Evolutionary conservation across 1,140 invertebrate genomes (phyloP), one percentile per base, ranked within the genome.

Genomic region (Ruditapes philippinarum): DNA sequence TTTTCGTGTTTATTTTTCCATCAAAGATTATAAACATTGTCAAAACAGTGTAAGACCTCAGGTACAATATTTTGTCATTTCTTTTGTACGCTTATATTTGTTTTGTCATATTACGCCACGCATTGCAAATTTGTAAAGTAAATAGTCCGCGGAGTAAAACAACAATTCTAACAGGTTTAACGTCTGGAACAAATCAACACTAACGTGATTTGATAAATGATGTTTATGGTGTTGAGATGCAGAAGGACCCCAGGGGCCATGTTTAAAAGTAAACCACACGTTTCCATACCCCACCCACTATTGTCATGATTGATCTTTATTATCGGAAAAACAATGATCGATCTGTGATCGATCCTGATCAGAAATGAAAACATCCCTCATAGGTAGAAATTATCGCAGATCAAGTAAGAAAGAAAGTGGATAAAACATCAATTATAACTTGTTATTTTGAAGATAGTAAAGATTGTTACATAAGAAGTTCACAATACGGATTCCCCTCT

Each of bases 181-280:
- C 11, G 62, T 51, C 65, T 45, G 81, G 25, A 51, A 49, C 22
- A 51, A 51, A 42, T 73, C 60, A 36, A 60, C 51, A 22, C 25
- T 38, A 33, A 60, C 31, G n/a, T 73, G n/a, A 49, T n/a, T 19
- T 84, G 81, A 84, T 84, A 22, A 84, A 84, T 84, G 62, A 81
- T 81, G 49, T 54, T 81, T 81, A 49, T 81, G 49, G 78, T 81
- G 40, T 81, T 28, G 22, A 60, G 78, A 60, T 57, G 28, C 78
- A 60, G 33, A 25, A 25, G 0, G 28, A 19, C 33, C 62, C 28
- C 5, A 73, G n/a, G 81, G 81, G 40, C 51, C 5, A 49, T 38
- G 28, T 12, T 45, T n/a, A 36, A 7, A 38, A 31, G 57, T 57
- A 80, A 80, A 28, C 7, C 45, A 60, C 74, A 74, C 4, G 38